Evolutionary conservation across 2,797 vertebrate species (phyloP).

Genomic region (Pterois miles): DNA sequence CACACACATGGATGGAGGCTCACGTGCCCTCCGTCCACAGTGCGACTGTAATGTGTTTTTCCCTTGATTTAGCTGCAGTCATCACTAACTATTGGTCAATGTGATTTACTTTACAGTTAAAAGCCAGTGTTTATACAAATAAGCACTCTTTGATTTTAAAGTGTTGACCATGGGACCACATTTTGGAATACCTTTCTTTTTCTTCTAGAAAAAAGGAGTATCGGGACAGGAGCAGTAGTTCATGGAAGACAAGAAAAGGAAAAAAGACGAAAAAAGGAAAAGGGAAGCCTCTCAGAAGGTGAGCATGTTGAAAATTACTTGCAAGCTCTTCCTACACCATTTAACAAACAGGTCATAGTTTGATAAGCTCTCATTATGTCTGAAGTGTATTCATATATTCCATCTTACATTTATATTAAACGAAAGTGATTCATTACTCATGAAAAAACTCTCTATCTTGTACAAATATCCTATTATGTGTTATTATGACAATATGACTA

Average conservation of each 20-base stretch:
- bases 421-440: neutral
- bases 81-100: neutral
- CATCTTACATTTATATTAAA: neutral
- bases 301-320: constrained; percentile 27
- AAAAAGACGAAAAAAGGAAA: constrained; percentile 99
- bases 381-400: neutral
- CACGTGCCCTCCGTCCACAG: neutral
- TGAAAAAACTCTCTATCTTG: neutral
- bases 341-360: neutral
- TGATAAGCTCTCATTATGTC: neutral
- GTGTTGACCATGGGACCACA: neutral
- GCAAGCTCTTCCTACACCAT: neutral
- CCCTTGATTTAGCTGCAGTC: neutral
- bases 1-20: constrained; percentile 24
- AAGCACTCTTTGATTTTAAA: neutral
- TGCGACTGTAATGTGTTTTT: neutral
- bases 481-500: neutral
- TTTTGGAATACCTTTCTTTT: constrained; percentile 19
- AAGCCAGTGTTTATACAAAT: too few relatives aligned
- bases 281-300: constrained; percentile 99
- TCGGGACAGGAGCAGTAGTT: constrained; percentile 99
- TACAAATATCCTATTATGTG: neutral
- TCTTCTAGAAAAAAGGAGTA: constrained; percentile 87
- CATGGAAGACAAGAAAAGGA: constrained; percentile 99
- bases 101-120: neutral